Evolutionary conservation across 2,888 invertebrate species (phyloP).

Genomic region (Anoplius nigerrimus): DNA sequence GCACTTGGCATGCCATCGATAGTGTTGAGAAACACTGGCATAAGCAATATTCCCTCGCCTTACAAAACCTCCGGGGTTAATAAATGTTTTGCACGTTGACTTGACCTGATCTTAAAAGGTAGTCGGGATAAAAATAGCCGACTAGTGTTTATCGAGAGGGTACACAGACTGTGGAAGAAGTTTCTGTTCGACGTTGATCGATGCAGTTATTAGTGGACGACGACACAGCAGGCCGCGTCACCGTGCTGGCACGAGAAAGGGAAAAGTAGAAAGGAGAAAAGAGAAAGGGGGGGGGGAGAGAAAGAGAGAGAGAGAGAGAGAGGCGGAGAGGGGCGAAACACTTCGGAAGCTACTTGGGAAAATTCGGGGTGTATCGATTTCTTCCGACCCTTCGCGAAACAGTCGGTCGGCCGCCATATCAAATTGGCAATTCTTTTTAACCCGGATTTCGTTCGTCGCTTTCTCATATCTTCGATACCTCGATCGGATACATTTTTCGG

Average conservation of each 20-base stretch:
- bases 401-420: background rate
- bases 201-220: conserved; percentile 46
- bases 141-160: conserved; percentile 45
- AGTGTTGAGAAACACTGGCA: too few relatives aligned
- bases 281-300: background rate
- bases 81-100: conserved; percentile 56
- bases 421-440: too few relatives aligned
- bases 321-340: background rate
- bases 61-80: conserved; percentile 35
- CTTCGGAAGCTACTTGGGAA: background rate
- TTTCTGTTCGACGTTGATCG: conserved; percentile 44
- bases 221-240: conserved; percentile 21
- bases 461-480: too few relatives aligned
- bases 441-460: too few relatives aligned
- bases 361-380: background rate
- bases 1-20: too few relatives aligned
- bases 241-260: background rate
- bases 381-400: background rate
- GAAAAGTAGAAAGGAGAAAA: background rate
- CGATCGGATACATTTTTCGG: too few relatives aligned
- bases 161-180: conserved; percentile 45
- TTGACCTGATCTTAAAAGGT: conserved; percentile 56
- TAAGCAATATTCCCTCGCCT: too few relatives aligned
- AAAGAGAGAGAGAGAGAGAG: conserved; percentile 12
- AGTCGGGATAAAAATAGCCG: conserved; percentile 53